Percentiles rank a stretch among this genome's conserved stretches.
These are phyloP conservation scores for Terebella lapidaria DNA, from an alignment of 2,888 invertebrate genomes.

Conservation along the genomic window DNA sequence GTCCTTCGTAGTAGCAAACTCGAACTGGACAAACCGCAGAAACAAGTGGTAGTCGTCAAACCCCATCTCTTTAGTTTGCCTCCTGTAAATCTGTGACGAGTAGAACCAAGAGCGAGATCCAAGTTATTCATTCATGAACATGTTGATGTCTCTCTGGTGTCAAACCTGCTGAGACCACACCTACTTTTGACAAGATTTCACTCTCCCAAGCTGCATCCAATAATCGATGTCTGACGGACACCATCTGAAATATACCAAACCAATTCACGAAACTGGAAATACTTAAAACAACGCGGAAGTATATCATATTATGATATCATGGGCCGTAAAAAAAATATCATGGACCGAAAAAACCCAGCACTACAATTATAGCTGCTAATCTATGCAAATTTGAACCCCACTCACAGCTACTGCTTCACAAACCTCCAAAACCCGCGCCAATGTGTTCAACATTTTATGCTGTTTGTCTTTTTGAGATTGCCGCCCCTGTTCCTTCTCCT, in stretches of 20 bases:
- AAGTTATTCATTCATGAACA: background rate
- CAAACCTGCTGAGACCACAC: no score
- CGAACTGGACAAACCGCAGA: constrained; percentile 34
- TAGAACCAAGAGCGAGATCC: background rate
- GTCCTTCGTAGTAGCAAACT: constrained; percentile 49
- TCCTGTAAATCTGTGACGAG: constrained; percentile 40
- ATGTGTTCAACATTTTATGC: constrained; percentile 31
- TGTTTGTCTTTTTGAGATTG: constrained; percentile 38
- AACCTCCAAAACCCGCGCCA: constrained; percentile 43
- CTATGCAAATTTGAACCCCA: no score
- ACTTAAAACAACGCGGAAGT: no score
- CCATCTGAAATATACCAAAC: constrained; percentile 7
- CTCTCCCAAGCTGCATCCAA: constrained; percentile 49
- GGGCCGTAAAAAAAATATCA: no score
- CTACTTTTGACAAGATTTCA: constrained; percentile 46
- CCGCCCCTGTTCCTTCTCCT: constrained; percentile 30
- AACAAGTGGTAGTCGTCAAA: constrained; percentile 51
- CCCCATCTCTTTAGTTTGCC: constrained; percentile 44
- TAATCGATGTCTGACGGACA: constrained; percentile 35
- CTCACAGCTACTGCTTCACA: no score
- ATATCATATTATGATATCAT: no score
- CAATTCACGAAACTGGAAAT: no score
- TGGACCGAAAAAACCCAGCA: no score
- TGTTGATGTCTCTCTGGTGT: constrained; percentile 71
- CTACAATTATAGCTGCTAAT: no score